These are phyloP conservation scores for Tachysurus vachellii DNA, from an alignment of 2,113 vertebrate genomes.

Conservation along the genomic window DNA sequence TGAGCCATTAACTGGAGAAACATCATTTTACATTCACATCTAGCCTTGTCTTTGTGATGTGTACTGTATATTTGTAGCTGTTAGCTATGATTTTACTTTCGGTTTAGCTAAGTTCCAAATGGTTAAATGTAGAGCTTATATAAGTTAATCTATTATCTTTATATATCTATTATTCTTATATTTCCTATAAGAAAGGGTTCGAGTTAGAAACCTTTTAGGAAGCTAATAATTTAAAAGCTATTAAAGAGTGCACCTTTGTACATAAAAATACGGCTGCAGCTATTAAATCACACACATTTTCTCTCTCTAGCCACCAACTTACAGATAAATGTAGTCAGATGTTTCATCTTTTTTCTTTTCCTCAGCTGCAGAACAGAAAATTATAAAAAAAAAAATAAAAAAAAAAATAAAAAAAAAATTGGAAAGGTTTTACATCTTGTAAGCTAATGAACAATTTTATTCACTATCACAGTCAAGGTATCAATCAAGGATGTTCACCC, in stretches of 20 bases:
- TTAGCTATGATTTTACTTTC: not conserved
- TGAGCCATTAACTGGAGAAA: not conserved
- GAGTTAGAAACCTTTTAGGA: not conserved
- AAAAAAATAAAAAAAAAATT: too few species aligned
- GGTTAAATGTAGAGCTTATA: not conserved
- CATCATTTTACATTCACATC: not conserved
- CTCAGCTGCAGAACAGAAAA: not conserved
- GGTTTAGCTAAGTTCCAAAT: not conserved
- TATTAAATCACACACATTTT: not conserved
- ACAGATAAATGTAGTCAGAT: not conserved
- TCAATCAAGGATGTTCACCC: not conserved
- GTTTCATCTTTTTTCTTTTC: not conserved
- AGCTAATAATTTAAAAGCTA: not conserved
- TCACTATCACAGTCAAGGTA: not conserved
- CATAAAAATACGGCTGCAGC: not conserved
- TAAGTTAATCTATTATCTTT: not conserved
- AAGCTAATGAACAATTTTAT: not conserved
- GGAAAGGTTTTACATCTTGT: not conserved
- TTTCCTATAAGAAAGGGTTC: not conserved
- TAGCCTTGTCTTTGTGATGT: not conserved
- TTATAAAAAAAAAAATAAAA: too few species aligned
- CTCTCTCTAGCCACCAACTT: not conserved
- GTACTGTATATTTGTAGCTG: not conserved
- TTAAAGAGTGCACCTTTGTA: not conserved
- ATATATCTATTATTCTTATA: too few species aligned